A percentile compares a stretch with the other conserved stretches of the same genome.
These are phyloP conservation scores for Ommatoiulus sabulosus DNA, from an alignment of 2,888 invertebrate species.

Conservation along the genomic window DNA sequence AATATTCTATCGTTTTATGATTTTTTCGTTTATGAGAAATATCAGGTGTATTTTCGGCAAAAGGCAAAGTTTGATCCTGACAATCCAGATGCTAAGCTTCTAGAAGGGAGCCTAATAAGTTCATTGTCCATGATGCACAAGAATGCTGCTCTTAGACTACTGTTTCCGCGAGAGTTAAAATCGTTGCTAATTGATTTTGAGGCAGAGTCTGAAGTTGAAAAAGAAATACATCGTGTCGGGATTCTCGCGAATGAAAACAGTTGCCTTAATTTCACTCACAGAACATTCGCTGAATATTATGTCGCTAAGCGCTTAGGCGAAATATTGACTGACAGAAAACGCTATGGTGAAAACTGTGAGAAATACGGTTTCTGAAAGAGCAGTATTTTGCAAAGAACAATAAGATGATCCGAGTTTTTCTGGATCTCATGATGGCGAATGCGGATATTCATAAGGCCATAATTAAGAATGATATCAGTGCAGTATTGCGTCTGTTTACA, in stretches of 20 bases:
- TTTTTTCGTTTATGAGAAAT: not conserved
- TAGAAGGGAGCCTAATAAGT: too few species aligned
- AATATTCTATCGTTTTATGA: not conserved
- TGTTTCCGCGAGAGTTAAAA: too few species aligned
- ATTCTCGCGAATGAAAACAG: not conserved
- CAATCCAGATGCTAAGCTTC: not conserved
- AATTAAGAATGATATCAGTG: not conserved
- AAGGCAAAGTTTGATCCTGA: not conserved
- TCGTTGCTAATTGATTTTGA: not conserved
- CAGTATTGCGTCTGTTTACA: not conserved
- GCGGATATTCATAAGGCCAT: not conserved
- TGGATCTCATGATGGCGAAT: not conserved
- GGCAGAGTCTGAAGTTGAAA: not conserved
- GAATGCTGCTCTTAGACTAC: too few species aligned
- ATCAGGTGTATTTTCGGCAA: not conserved
- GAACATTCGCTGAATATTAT: not conserved
- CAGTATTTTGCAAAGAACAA: not conserved
- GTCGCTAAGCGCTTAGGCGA: too few species aligned
- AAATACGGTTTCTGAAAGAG: not conserved
- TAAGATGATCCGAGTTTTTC: not conserved
- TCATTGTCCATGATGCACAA: too few species aligned
- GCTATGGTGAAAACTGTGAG: not conserved
- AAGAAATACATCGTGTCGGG: not conserved
- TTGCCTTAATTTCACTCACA: not conserved
- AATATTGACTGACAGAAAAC: too few species aligned